Percentiles rank a stretch among this genome's conserved stretches.
Evolutionary conservation across 2,888 invertebrate species (phyloP).

Genomic region (Acanthosepion lycidas): DNA sequence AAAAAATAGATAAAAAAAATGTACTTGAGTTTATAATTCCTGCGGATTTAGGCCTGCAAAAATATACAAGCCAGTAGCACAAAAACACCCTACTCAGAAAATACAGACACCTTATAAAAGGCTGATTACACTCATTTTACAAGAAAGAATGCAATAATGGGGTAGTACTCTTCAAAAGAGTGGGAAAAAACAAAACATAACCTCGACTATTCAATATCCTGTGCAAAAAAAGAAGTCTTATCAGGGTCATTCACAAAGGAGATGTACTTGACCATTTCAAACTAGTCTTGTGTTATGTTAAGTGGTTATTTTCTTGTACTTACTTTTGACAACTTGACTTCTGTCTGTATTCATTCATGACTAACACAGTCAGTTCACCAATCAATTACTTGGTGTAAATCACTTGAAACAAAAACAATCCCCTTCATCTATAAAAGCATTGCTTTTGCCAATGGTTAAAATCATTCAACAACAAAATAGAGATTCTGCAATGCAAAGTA

Average conservation of each 20-base stretch:
- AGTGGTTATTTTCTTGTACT: neutral
- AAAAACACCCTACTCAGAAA: too few relatives aligned
- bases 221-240: neutral
- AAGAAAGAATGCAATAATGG: too few relatives aligned
- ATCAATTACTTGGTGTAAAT: neutral
- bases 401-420: neutral
- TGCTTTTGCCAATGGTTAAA: neutral
- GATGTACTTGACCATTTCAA: neutral
- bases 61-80: too few relatives aligned
- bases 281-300: neutral
- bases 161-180: too few relatives aligned
- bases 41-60: too few relatives aligned
- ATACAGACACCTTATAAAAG: too few relatives aligned
- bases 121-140: too few relatives aligned
- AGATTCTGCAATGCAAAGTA: neutral
- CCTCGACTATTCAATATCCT: neutral
- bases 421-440: neutral
- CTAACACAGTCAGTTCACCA: neutral
- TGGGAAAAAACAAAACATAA: neutral
- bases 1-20: too few relatives aligned
- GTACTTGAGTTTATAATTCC: too few relatives aligned
- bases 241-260: neutral
- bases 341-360: neutral
- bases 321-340: neutral
- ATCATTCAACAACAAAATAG: neutral